Conservation (phyloP, 2,113 vertebrate species). For the Strix aluco region DNA sequence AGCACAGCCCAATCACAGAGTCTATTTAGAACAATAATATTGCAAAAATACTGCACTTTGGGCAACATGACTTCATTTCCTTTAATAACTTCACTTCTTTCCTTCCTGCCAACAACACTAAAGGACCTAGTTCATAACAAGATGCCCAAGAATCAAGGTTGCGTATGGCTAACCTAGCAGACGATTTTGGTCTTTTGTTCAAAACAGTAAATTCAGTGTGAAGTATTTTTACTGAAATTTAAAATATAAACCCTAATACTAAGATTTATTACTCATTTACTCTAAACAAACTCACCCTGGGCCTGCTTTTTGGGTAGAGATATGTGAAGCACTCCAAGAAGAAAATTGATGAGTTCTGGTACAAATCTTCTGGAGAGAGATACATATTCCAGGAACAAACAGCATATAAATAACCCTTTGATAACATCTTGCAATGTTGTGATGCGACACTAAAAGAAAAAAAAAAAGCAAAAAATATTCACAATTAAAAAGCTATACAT, state of each 20-base stretch:
- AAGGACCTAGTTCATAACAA: background rate
- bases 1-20: background rate
- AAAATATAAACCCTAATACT: background rate
- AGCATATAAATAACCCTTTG: constrained; percentile 86
- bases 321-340: constrained; percentile 85
- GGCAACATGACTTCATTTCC: background rate
- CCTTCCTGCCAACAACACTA: background rate
- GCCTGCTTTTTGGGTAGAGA: constrained; percentile 75
- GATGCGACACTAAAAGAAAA: constrained; percentile 81
- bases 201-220: background rate
- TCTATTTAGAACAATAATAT: background rate
- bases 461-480: background rate
- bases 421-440: constrained; percentile 79
- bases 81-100: constrained; percentile 9
- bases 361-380: constrained; percentile 87
- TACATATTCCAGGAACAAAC: constrained; percentile 87
- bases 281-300: constrained; percentile 70
- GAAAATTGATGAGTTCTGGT: constrained; percentile 91
- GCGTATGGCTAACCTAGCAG: background rate
- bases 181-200: background rate
- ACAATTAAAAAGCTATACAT: background rate
- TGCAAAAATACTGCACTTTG: background rate
- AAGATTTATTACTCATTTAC: background rate
- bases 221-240: background rate
- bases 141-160: background rate